Percentiles rank a stretch among this genome's conserved stretches.
Evolutionary conservation across 2,113 vertebrate genomes (phyloP).

Genomic region (Macquaria australasica): DNA sequence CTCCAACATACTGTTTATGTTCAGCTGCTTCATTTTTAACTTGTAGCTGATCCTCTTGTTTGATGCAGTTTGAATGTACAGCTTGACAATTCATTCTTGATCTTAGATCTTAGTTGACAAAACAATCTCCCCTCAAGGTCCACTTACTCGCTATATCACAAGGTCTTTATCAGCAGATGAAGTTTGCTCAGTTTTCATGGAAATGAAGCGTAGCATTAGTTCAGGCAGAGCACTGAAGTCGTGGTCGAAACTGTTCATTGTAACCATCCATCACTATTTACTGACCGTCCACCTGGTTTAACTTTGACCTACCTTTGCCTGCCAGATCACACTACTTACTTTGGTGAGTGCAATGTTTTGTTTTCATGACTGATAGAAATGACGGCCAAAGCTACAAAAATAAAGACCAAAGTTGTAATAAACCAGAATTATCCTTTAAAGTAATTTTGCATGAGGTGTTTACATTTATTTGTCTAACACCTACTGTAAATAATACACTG

Average conservation of each 20-base stretch:
- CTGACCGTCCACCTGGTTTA: background rate
- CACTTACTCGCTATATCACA: background rate
- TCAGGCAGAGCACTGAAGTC: background rate
- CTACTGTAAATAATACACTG: constrained; percentile 15
- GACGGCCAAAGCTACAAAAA: background rate
- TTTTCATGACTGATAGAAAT: background rate
- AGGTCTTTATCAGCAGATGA: background rate
- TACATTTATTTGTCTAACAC: constrained; percentile 17
- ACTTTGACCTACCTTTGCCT: background rate
- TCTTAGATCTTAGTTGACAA: background rate
- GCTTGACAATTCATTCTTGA: background rate
- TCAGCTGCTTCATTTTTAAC: background rate
- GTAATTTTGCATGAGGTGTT: background rate
- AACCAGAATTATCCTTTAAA: background rate
- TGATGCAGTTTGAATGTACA: background rate
- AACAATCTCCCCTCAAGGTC: background rate
- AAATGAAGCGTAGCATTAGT: background rate
- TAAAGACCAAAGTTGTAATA: background rate
- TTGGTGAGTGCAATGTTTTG: background rate
- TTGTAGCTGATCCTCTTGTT: background rate
- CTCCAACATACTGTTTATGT: background rate
- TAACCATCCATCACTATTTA: background rate
- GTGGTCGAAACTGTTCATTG: background rate
- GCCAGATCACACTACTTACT: background rate
- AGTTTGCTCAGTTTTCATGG: background rate